phyloP scores from a whole-genome alignment of 2,888 invertebrate genomes.

The Chymomyza fuscimana region DNA sequence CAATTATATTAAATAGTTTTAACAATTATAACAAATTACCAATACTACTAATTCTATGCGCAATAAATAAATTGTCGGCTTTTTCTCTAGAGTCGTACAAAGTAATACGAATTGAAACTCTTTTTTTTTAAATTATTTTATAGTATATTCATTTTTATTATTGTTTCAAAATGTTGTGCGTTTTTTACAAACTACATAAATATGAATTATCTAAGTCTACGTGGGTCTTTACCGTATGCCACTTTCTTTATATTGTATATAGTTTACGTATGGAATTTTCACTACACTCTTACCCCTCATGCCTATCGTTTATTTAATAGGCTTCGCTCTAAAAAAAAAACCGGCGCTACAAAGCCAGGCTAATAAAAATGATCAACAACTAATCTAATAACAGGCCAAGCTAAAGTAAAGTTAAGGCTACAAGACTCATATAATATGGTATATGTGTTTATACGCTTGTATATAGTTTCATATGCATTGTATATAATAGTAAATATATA shows the following conservation, averaged over 20 bases:
- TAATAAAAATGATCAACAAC: constrained; percentile 6
- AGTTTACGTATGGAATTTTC: constrained; percentile 27
- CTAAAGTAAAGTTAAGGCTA: constrained; percentile 1
- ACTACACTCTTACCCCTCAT: constrained; percentile 34
- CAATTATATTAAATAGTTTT: constrained; percentile 67
- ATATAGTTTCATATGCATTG: constrained; percentile 5
- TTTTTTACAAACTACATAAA: constrained; percentile 30
- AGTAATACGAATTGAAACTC: constrained; percentile 34
- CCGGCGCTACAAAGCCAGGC: constrained; percentile 44
- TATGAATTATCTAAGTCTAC: constrained; percentile 22
- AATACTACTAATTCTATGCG: constrained; percentile 60
- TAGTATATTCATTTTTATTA: constrained; percentile 28
- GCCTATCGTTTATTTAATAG: not conserved
- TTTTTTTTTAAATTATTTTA: constrained; percentile 7
- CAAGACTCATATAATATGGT: not conserved
- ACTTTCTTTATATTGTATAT: not conserved
- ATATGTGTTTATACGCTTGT: constrained; percentile 7
- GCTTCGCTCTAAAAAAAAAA: constrained; percentile 14
- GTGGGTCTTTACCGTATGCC: not conserved
- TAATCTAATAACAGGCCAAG: constrained; percentile 6
- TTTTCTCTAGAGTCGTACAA: constrained; percentile 47
- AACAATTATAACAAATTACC: constrained; percentile 64
- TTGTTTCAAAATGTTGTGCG: constrained; percentile 45
- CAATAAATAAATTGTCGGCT: constrained; percentile 62
- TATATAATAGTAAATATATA: not conserved